These are phyloP conservation scores for Aphyosemion australe DNA, from an alignment of 2,113 vertebrate genomes.

Conservation along the genomic window DNA sequence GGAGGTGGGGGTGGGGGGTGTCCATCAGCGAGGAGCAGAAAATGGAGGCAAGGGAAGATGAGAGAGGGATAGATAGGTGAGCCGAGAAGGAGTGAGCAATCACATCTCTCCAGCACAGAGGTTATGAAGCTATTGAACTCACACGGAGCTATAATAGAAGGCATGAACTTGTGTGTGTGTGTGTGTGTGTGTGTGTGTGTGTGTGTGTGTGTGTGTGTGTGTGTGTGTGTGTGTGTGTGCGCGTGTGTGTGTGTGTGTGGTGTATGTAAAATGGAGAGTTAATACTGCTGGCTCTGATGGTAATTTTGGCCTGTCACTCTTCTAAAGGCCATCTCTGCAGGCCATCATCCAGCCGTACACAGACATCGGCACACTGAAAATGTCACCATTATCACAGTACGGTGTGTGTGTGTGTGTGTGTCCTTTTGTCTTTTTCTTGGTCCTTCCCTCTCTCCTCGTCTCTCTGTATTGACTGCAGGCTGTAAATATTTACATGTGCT, in stretches of 20 bases:
- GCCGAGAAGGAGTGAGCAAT: slow-evolving; percentile 34
- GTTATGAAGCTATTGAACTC: slow-evolving; percentile 57
- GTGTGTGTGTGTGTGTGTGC: slow-evolving; percentile 15
- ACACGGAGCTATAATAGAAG: slow-evolving; percentile 46
- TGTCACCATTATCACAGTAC: slow-evolving; percentile 65
- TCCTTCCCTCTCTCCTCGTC: not conserved
- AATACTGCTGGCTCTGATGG: slow-evolving; percentile 61
- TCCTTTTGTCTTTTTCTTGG: slow-evolving; percentile 15
- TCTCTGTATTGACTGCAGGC: slow-evolving; percentile 25
- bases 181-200: slow-evolving; percentile 18
- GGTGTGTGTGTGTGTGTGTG: slow-evolving; percentile 22
- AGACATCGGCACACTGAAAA: slow-evolving; percentile 57
- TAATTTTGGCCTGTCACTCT: slow-evolving; percentile 67
- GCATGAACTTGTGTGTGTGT: slow-evolving; percentile 35
- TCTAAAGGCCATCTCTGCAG: slow-evolving; percentile 74
- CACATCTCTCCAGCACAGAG: slow-evolving; percentile 45
- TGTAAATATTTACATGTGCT: slow-evolving; percentile 60
- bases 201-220: slow-evolving; percentile 23
- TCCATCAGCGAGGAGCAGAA: slow-evolving; percentile 16
- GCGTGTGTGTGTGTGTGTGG: slow-evolving; percentile 13
- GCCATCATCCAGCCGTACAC: slow-evolving; percentile 66
- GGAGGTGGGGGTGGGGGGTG: slow-evolving; percentile 20
- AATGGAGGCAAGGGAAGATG: slow-evolving; percentile 42
- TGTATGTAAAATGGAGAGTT: slow-evolving; percentile 61
- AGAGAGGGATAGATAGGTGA: slow-evolving; percentile 53